These are phyloP conservation scores for Apamea crenata DNA, from an alignment of 2,888 invertebrate species.

Conservation along the genomic window DNA sequence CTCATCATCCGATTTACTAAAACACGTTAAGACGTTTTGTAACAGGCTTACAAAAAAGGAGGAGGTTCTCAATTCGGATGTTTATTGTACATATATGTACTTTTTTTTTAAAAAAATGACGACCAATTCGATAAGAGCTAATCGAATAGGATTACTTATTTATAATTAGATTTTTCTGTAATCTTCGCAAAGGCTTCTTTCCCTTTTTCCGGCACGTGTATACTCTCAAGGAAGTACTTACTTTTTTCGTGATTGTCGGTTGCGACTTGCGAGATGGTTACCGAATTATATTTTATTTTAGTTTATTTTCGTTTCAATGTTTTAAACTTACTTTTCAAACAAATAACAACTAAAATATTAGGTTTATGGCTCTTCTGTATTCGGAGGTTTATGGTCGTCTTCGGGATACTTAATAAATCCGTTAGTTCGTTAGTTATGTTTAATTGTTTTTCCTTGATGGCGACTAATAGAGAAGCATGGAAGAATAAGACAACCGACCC, in stretches of 20 bases:
- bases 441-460: slow-evolving; percentile 5
- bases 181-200: not conserved
- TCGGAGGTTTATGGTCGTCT: no score
- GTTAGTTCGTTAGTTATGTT: no score
- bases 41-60: no score
- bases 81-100: no score
- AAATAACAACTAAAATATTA: not conserved
- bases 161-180: not conserved
- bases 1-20: not conserved
- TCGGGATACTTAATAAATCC: not conserved
- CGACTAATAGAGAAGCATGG: not conserved
- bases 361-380: no score
- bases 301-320: not conserved
- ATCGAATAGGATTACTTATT: no score
- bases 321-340: not conserved
- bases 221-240: not conserved
- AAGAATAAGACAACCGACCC: not conserved
- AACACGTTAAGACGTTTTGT: not conserved
- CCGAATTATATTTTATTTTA: not conserved
- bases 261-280: not conserved
- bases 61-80: no score
- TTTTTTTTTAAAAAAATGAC: no score
- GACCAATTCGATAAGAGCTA: not conserved
- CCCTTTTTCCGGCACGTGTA: not conserved
- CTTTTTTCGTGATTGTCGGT: not conserved